Evolutionary conservation across 92 coral and sea anemone species (phyloP), one percentile per base, ranked within the genome.

Genomic region (Porites rus): DNA sequence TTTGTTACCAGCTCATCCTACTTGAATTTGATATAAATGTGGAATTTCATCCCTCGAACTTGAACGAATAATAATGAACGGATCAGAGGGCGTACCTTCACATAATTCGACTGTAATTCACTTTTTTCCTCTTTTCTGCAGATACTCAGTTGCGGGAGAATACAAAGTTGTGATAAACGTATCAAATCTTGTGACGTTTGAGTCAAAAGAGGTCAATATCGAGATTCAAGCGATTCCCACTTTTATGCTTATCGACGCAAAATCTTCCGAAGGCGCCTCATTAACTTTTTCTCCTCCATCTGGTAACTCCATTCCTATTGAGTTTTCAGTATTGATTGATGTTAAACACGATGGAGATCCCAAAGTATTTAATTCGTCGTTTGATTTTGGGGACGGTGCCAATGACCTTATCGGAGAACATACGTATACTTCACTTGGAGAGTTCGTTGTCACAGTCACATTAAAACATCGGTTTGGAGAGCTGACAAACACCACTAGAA

Each of bases 181-280:
- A 24, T 61, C 80, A 51, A 91, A 91, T 68, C 58, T 71, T 38
- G 90, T 78, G 46, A 70, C 84, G 17, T 43, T 60, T 65, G 28
- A 72, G 65, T 73, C 59, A n/a, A 82, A 59, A 60, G 58, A 72
- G 28, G 64, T 65, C 21, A 46, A 52, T 11, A 69, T 91, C 62
- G 67, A 38, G 25, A 69, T 87, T n/a, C 24, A 75, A 8, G 22
- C 72, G 72, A 56, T 38, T 63, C 63, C 88, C 13, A 87, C 93
- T 21, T 53, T 25, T 70, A 10, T 91, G 79, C 13, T 22, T 24
- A 50, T 87, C 31, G 24, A 59, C 9, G 69, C 62, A 70, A 69
- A 82, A 70, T 51, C 93, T 22, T 7, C 65, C 12, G 67, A 78
- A 7, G 82, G 54, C 17, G 59, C 10, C 12, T 38, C 8, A 12